Evolutionary conservation across 1,140 invertebrate genomes (phyloP).

Genomic region (Pentalonia nigronervosa): DNA sequence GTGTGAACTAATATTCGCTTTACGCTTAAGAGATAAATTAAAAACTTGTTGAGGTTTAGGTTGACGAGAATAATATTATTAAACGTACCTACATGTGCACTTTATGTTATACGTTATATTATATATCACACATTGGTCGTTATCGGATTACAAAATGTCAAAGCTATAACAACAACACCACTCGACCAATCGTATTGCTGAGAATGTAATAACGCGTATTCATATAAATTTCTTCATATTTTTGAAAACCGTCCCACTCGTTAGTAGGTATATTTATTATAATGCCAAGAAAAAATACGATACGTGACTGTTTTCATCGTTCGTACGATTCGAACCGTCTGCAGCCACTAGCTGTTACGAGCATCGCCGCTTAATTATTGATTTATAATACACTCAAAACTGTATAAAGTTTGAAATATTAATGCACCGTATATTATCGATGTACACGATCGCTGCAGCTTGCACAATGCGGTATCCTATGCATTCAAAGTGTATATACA

Average conservation of each 20-base stretch:
- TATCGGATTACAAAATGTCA: slow-evolving; percentile 21
- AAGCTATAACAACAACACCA: neutral
- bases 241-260: neutral
- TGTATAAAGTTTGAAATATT: neutral
- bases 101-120: too few relatives aligned
- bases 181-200: neutral
- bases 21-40: neutral
- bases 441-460: neutral
- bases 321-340: neutral
- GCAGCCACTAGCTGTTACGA: neutral
- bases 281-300: neutral
- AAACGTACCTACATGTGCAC: neutral
- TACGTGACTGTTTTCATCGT: neutral
- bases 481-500: neutral
- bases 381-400: neutral
- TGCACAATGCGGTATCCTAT: neutral
- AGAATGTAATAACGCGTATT: neutral
- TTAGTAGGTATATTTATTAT: neutral
- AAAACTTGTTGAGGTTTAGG: neutral
- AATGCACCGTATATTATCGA: neutral
- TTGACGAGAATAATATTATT: slow-evolving; percentile 8
- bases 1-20: too few relatives aligned
- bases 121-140: neutral
- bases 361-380: neutral
- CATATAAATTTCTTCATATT: neutral